Base-by-base conservation (phyloP, 1,140 invertebrate species). In the Papilio helenus region DNA sequence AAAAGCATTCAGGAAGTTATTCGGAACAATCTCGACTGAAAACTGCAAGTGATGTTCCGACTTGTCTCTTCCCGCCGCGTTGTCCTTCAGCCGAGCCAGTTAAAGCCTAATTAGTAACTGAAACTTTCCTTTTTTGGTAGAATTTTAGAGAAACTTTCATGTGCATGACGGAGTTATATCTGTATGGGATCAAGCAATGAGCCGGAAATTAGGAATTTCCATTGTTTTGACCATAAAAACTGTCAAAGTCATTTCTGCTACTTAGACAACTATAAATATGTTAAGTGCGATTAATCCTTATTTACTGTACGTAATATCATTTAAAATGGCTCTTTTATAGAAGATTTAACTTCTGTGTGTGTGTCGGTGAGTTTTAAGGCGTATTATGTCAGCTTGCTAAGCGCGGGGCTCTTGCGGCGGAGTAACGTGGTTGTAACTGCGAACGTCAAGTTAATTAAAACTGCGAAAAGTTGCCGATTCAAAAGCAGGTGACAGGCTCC, bases 381-480 rank as follows among this genome's bases (percentile, higher is more conserved):
- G 82, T 82, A 84, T 83, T 82, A 74, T 73, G 80, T 79, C 68
- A 65, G 39, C 72, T 14, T 39, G 77, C 74, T 71, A 82, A 77
- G 82, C 55, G 79, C 65, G 76, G 58, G 76, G 51, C 72, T 81
- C 81, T 84, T 72, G 71, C 82, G 83, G 89, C 89, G 88, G 86
- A 93, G 91, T 93, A 88, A 89, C 89, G 84, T 85, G 86, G 87
- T 90, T 92, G 92, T 92, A 92, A 92, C 91, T 91, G 87, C 79
- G 84, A 42, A 91, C 90, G 89, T 91, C 88, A 89, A 94, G 87
- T 94, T 94, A 94, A 94, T 94, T 94, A 94, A 94, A 94, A 94
- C 89, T 88, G 88, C 84, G 86, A 92, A 93, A 93, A 94, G 90
- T 93, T 93, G 81, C 85, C 86, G 90, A 91, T 91, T 93, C 92